Conservation (phyloP, 2,888 invertebrate genomes). For the Melanostoma mellinum region DNA sequence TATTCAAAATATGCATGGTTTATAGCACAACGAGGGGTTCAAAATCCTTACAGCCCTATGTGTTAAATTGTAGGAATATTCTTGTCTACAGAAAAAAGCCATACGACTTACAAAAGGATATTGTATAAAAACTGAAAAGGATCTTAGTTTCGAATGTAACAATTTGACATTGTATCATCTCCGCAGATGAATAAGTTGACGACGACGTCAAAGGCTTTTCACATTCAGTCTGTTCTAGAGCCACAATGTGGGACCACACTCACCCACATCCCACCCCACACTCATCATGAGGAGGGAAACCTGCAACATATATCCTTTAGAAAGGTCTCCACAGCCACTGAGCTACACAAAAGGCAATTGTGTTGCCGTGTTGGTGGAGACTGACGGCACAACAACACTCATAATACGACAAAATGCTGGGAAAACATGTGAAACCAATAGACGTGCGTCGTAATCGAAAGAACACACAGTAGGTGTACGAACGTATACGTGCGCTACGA, state of each 20-base stretch:
- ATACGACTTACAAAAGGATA: slow-evolving; percentile 56
- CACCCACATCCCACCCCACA: slow-evolving; percentile 1
- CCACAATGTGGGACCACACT: slow-evolving; percentile 27
- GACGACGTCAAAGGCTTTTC: slow-evolving; percentile 51
- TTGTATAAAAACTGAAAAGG: slow-evolving; percentile 47
- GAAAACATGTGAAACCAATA: no score
- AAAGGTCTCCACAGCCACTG: not conserved
- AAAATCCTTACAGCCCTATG: slow-evolving; percentile 6
- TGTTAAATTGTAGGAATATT: slow-evolving; percentile 27
- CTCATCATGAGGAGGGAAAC: slow-evolving; percentile 2
- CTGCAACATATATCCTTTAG: slow-evolving; percentile 4
- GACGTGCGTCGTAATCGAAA: no score
- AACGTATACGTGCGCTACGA: no score
- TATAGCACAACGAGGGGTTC: slow-evolving; percentile 2
- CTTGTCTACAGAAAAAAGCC: slow-evolving; percentile 7
- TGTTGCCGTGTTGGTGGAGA: no score
- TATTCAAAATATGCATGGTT: not conserved
- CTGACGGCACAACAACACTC: no score
- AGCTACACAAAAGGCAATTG: slow-evolving; percentile 7
- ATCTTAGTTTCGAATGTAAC: slow-evolving; percentile 62
- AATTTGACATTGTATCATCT: slow-evolving; percentile 64
- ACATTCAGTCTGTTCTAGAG: slow-evolving; percentile 22
- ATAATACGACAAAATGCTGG: no score
- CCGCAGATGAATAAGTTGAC: slow-evolving; percentile 18
- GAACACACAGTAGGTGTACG: no score